These are phyloP conservation scores for Orthosia incerta DNA, from an alignment of 2,888 invertebrate genomes.

Conservation along the genomic window DNA sequence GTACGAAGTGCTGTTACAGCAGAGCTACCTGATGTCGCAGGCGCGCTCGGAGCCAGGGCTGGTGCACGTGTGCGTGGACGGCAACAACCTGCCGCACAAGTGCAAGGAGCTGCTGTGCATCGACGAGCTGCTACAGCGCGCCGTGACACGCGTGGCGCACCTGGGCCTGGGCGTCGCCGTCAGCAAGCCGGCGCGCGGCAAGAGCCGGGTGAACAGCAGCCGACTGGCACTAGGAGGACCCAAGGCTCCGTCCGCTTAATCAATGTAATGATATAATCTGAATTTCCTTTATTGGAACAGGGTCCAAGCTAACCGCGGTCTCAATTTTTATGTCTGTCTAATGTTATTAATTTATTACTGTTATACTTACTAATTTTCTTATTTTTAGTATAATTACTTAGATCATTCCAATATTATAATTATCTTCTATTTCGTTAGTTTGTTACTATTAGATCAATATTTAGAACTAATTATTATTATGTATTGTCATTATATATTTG, in stretches of 20 bases:
- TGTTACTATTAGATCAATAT: not conserved
- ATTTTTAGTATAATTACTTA: not conserved
- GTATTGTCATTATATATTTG: not conserved
- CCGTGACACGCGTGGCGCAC: not conserved
- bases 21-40: slow-evolving; percentile 33
- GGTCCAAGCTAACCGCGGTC: not conserved
- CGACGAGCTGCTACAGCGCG: slow-evolving; percentile 50
- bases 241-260: not conserved
- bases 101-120: slow-evolving; percentile 52
- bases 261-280: no score
- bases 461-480: not conserved
- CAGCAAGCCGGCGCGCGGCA: not conserved
- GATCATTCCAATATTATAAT: not conserved
- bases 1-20: slow-evolving; percentile 56
- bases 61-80: slow-evolving; percentile 65
- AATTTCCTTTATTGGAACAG: slow-evolving; percentile 1
- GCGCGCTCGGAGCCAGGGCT: slow-evolving; percentile 52
- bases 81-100: slow-evolving; percentile 58
- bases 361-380: not conserved
- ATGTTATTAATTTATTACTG: not conserved
- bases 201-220: not conserved
- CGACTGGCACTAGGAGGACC: not conserved
- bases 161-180: no score
- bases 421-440: not conserved
- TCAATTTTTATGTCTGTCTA: not conserved